Percentiles rank a stretch among this genome's conserved stretches.
Evolutionary conservation across 37 sponge, comb jelly and placozoan species (phyloP).

Genomic region (Corticium candelabrum): DNA sequence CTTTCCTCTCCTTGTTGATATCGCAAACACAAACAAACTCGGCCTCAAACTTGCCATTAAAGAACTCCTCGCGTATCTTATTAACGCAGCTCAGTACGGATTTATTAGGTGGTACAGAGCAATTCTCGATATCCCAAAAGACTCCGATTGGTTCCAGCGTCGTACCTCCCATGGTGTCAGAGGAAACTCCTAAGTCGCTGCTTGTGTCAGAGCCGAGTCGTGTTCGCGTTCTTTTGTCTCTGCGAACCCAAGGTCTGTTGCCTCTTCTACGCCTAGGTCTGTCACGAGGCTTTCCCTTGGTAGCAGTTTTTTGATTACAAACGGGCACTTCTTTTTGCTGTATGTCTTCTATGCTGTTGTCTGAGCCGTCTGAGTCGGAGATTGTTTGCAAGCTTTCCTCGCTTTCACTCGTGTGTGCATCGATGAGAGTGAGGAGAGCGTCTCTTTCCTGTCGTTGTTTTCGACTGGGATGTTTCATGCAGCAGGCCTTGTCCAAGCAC

Average conservation of each 20-base stretch:
- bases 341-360: background rate
- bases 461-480: conserved; percentile 33
- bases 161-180: background rate
- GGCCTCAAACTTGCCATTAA: conserved; percentile 68
- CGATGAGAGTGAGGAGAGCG: too few relatives aligned
- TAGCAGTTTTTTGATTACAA: too few relatives aligned
- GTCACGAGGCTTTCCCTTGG: background rate
- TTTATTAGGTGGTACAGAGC: conserved; percentile 50
- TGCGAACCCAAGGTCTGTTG: background rate
- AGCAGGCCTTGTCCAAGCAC: conserved; percentile 33
- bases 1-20: conserved; percentile 60
- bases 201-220: background rate
- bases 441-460: background rate
- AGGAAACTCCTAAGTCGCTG: background rate
- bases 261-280: background rate
- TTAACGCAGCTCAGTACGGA: conserved; percentile 49
- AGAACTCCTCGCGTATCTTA: conserved; percentile 56
- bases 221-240: background rate
- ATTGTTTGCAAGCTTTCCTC: too few relatives aligned
- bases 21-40: conserved; percentile 92
- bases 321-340: background rate
- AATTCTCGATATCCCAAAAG: conserved; percentile 93
- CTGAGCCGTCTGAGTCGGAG: background rate
- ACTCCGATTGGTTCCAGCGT: conserved; percentile 70
- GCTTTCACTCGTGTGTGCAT: conserved; percentile 2